A percentile compares a stretch with the other conserved stretches of the same genome.
Evolutionary conservation across 2,113 vertebrate genomes (phyloP).

Genomic region (Toxotes jaculatrix): DNA sequence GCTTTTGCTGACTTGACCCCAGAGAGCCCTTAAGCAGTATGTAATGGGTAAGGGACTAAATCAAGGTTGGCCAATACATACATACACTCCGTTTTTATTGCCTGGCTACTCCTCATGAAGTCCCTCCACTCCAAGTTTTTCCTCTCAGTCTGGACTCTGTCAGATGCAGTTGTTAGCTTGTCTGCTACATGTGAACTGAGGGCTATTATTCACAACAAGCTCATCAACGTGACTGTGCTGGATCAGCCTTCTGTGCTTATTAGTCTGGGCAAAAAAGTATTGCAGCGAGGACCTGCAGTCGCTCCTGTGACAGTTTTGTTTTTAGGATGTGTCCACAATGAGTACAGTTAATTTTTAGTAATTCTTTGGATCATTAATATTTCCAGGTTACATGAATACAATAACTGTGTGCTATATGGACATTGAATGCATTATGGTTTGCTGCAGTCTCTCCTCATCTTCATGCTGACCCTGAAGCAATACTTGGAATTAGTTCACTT

Average conservation of each 20-base stretch:
- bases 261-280: constrained; percentile 41
- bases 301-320: neutral
- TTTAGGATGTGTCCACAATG: constrained; percentile 21
- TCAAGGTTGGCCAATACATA: constrained; percentile 61
- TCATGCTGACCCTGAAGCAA: neutral
- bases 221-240: constrained; percentile 50
- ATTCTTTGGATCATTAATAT: neutral
- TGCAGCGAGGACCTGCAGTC: constrained; percentile 24
- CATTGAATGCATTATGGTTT: neutral
- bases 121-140: constrained; percentile 36
- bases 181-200: constrained; percentile 38
- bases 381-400: neutral
- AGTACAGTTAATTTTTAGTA: neutral
- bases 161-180: constrained; percentile 45
- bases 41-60: constrained; percentile 51
- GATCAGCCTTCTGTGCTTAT: constrained; percentile 53
- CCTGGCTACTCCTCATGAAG: constrained; percentile 52
- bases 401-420: neutral
- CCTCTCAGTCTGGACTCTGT: constrained; percentile 59
- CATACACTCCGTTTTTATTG: constrained; percentile 60
- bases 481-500: neutral
- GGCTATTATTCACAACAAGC: constrained; percentile 58
- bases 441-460: neutral
- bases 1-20: constrained; percentile 64
- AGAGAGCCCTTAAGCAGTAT: constrained; percentile 42